Percentiles rank a stretch among this genome's conserved stretches.
phyloP scores from a whole-genome alignment of 2,888 invertebrate genomes.

The Tetragnatha montana region DNA sequence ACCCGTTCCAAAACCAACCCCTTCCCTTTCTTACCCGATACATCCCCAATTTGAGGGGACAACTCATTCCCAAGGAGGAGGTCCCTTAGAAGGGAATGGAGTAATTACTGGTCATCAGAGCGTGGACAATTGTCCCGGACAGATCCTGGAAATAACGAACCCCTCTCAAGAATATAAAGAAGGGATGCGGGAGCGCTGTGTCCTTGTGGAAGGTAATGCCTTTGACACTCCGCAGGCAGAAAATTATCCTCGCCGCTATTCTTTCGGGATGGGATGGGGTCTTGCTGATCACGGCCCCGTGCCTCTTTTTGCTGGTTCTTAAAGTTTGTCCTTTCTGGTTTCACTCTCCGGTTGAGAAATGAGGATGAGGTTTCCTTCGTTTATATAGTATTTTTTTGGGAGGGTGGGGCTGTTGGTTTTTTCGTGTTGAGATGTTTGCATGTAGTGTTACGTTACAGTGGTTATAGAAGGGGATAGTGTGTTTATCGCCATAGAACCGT shows the following conservation, averaged over 20 bases:
- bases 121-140: slow-evolving; percentile 64
- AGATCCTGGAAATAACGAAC: slow-evolving; percentile 40
- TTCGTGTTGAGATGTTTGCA: too few species aligned
- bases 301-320: background rate
- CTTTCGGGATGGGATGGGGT: slow-evolving; percentile 29
- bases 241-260: slow-evolving; percentile 42
- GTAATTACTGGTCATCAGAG: slow-evolving; percentile 67
- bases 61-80: background rate
- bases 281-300: slow-evolving; percentile 7
- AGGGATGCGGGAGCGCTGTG: slow-evolving; percentile 48
- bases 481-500: too few species aligned
- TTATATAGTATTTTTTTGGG: too few species aligned
- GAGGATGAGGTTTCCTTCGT: background rate
- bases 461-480: too few species aligned
- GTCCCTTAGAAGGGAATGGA: slow-evolving; percentile 15
- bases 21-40: background rate
- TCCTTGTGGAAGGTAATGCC: slow-evolving; percentile 43
- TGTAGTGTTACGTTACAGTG: too few species aligned
- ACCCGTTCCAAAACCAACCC: background rate
- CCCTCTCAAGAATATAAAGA: slow-evolving; percentile 41
- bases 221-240: slow-evolving; percentile 51
- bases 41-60: background rate
- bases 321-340: slow-evolving; percentile 13
- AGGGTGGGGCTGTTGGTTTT: too few species aligned
- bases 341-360: background rate